phyloP scores from a whole-genome alignment of 2,888 invertebrate genomes.

The Hirtodrosophila trivittata region DNA sequence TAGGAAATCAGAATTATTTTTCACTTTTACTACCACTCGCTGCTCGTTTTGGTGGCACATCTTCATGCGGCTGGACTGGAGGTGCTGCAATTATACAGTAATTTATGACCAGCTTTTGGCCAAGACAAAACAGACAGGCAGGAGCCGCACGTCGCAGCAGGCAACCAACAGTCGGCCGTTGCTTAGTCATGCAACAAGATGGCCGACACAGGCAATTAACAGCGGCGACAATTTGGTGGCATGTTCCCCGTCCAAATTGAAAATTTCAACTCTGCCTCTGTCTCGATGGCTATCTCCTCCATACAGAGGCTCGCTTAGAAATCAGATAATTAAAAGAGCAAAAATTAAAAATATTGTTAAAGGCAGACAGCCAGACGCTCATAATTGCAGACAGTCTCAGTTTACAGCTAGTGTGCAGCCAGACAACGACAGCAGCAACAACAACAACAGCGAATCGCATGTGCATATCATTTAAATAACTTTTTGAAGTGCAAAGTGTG shows the following conservation, averaged over 20 bases:
- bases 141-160: conserved; percentile 28
- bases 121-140: conserved; percentile 41
- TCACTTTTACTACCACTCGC: conserved; percentile 62
- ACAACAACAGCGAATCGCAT: conserved; percentile 44
- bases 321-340: conserved; percentile 70
- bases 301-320: conserved; percentile 45
- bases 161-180: conserved; percentile 5
- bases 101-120: conserved; percentile 57
- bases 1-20: conserved; percentile 53
- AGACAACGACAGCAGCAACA: conserved; percentile 40
- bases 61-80: not conserved
- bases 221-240: conserved; percentile 65
- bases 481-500: conserved; percentile 69
- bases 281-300: conserved; percentile 45
- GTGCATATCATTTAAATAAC: conserved; percentile 80
- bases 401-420: conserved; percentile 59
- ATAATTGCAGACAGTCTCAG: conserved; percentile 72
- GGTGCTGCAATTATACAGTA: conserved; percentile 54
- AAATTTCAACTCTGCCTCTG: conserved; percentile 50
- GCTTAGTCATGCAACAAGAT: conserved; percentile 65
- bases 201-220: conserved; percentile 59
- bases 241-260: conserved; percentile 52
- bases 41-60: conserved; percentile 1
- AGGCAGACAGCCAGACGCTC: conserved; percentile 73
- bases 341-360: conserved; percentile 54